phyloP scores from a whole-genome alignment of 53 echinoderm and acorn worm species.

The Antedon mediterranea region DNA sequence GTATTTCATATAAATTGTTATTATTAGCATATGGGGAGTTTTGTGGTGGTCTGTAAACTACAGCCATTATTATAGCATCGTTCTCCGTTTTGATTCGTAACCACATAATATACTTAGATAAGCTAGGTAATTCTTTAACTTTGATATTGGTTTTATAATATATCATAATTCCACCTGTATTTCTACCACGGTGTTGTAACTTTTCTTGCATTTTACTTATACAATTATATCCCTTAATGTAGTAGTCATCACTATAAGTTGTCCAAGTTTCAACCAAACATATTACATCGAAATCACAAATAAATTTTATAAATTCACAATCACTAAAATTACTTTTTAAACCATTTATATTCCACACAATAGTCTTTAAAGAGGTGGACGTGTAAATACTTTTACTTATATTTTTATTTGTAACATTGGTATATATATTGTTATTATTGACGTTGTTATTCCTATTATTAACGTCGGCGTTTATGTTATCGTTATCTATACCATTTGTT shows the following conservation, averaged over 20 bases:
- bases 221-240: neutral
- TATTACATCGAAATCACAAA: no score
- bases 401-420: no score
- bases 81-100: neutral
- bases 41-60: neutral
- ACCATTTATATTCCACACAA: neutral
- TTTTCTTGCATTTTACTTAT: neutral
- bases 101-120: neutral
- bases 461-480: no score
- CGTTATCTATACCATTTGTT: no score
- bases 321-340: neutral
- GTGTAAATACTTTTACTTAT: neutral
- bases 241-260: neutral
- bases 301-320: no score
- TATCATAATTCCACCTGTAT: neutral
- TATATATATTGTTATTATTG: no score
- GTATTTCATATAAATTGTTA: neutral
- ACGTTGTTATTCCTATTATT: no score
- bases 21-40: neutral
- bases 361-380: neutral
- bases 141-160: neutral
- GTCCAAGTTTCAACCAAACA: no score
- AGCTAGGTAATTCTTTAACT: neutral
- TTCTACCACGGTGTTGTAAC: neutral
- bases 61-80: neutral